phyloP scores from a whole-genome alignment of 2,113 vertebrate genomes.

The Ibidorhyncha struthersii region DNA sequence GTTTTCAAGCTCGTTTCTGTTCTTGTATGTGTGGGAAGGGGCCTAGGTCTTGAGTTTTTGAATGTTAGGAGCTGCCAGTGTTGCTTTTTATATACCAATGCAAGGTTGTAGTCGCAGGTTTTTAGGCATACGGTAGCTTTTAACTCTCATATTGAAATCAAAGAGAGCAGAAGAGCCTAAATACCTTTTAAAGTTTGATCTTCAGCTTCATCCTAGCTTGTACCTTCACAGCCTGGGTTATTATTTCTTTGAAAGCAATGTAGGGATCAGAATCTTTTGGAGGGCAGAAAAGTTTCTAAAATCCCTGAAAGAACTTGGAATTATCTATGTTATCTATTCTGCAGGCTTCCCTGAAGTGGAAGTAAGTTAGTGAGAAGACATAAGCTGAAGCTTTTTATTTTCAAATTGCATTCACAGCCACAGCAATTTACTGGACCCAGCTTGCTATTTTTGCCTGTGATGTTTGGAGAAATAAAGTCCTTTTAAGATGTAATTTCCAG shows the following conservation, averaged over 20 bases:
- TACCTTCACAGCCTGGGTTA: not conserved
- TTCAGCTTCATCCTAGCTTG: not conserved
- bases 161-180: not conserved
- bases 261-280: not conserved
- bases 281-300: conserved; percentile 10
- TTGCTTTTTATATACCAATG: not conserved
- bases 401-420: not conserved
- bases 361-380: not conserved
- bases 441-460: not conserved
- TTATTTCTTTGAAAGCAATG: not conserved
- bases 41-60: not conserved
- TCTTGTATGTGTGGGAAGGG: not conserved
- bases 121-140: not conserved
- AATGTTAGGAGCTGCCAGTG: not conserved
- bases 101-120: not conserved
- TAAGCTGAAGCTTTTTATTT: conserved; percentile 14
- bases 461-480: not conserved
- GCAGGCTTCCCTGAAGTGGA: not conserved
- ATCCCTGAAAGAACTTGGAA: not conserved
- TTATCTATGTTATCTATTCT: not conserved
- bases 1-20: not conserved
- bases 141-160: not conserved
- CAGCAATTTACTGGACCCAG: not conserved
- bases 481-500: not conserved
- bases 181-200: not conserved